Evolutionary conservation across 2,797 vertebrate species (phyloP), one percentile per base, ranked within the genome.

Genomic region (Taeniopygia guttata): DNA sequence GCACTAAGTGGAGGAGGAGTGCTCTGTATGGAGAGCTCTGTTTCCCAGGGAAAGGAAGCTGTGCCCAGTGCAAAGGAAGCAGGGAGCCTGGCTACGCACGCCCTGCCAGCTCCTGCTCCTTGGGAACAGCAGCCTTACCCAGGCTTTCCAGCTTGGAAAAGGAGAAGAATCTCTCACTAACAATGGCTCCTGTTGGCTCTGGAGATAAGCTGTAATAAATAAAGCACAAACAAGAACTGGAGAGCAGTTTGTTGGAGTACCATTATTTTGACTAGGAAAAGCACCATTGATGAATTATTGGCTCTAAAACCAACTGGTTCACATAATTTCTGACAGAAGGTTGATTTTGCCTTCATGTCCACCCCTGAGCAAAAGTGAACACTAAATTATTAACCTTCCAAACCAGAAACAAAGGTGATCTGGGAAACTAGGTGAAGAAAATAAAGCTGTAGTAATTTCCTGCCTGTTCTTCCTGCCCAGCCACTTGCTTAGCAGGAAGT

Each of bases 21-120:
- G 34, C 46, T 93, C 27, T 20, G 4, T 7, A 5, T 1, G 52
- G 59, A 68, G 4, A 13, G 32, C n/a, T 11, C 52, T 56, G 63
- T 17, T 84, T 51, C 51, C 69, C 20, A 51, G 38, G 51, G 25
- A 10, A 38, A 38, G 36, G 36, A 38, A 38, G 36, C 36, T 38
- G 21, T 32, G 56, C 34, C 56, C 66, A 3, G 22, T 29, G 58
- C 60, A 16, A 9, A 59, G 48, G 32, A 45, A 34, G n/a, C n/a
- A n/a, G n/a, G n/a, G n/a, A n/a, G n/a, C n/a, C n/a, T n/a, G 60
- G 32, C 66, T 64, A 1, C 0, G 0, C 4, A 8, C 42, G 19
- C 21, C 52, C 26, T 40, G 36, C 26, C 3, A 2, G 4, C 7
- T 46, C 81, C 42, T 13, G 8, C 13, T 17, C 55, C 16, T 48